phyloP scores from a whole-genome alignment of 2,113 vertebrate species.

The Chaetodon auriga region DNA sequence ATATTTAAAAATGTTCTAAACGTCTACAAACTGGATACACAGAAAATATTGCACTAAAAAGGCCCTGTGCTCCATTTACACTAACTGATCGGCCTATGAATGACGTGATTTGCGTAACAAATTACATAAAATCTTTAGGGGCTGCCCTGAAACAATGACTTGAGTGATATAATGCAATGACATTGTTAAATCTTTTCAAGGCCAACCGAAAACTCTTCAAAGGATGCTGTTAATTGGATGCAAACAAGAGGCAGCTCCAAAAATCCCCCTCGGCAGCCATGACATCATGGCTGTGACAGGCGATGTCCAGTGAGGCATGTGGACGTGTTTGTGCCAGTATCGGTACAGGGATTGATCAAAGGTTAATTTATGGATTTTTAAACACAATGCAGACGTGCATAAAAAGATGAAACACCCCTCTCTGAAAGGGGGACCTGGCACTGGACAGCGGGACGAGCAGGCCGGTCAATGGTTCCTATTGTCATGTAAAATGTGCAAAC shows the following conservation, averaged over 20 bases:
- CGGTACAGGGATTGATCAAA: conserved; percentile 49
- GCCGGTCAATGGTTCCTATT: conserved; percentile 75
- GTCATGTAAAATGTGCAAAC: conserved; percentile 81
- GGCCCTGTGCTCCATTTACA: not conserved
- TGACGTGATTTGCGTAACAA: conserved; percentile 1
- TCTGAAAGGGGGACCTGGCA: conserved; percentile 71
- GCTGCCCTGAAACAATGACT: conserved; percentile 14
- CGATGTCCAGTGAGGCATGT: conserved; percentile 61
- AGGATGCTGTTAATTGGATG: conserved; percentile 62
- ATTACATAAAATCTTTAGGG: conserved; percentile 33
- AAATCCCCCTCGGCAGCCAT: conserved; percentile 31
- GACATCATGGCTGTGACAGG: conserved; percentile 56
- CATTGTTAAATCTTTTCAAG: conserved; percentile 45
- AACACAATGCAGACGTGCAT: conserved; percentile 71
- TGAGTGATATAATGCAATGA: conserved; percentile 37
- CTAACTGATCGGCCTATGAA: not conserved
- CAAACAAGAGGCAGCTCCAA: conserved; percentile 47
- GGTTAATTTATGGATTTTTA: conserved; percentile 76
- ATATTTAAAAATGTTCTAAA: conserved; percentile 10
- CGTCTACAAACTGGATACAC: not conserved
- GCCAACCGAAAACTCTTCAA: conserved; percentile 47
- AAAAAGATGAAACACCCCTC: conserved; percentile 75
- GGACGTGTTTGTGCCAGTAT: conserved; percentile 47
- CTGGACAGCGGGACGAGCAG: conserved; percentile 54
- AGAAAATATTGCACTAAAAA: not conserved